Base-by-base conservation (phyloP, 2,888 invertebrate species). In the Chloroclysta siterata region DNA sequence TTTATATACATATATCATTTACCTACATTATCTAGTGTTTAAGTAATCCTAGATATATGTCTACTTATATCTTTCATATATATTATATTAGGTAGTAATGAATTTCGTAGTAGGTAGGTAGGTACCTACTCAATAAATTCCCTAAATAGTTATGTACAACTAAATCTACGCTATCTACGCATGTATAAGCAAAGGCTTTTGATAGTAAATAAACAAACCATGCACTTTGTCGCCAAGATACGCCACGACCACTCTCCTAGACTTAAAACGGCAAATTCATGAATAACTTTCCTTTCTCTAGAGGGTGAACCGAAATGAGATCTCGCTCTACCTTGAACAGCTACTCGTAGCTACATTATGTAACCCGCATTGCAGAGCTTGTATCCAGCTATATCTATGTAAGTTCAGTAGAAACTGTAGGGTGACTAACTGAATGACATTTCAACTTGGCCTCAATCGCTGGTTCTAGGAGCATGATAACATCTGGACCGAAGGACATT, bases 291-390 rank as follows among this genome's bases (percentile, higher is more conserved):
- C 59, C 62, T 56, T 62, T 62, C 55, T 66, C 52, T 56, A 63
- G 46, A 65, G 65, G 56, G 60, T 57, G 60, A 22, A 60, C 65
- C 57, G 53, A 60, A 58, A 61, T 65, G 58, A 65, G 65, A 65
- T 65, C 61, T 61, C 54, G 65, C 65, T 65, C 65, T 58, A 65
- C 65, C 65, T 61, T 65, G 65, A 61, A 65, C 61, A 58, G 58
- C 60, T 53, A 60, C 52, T 55, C 54, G 53, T 41, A 54, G 57
- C 65, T 51, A 54, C 61, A 54, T 65, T 65, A 65, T 62, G 61
- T 61, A 65, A 65, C 61, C 65, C 65, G 65, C 65, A 65, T 58
- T 65, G 65, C 65, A 52, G 65, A 62, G 65, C 60, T 62, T 55
- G 61, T 55, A 55, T 54, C 46, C 46, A 65, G 65, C 61, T 46